A percentile compares a stretch with the other conserved stretches of the same genome.
Evolutionary conservation across 2,113 vertebrate genomes (phyloP).

Genomic region (Pholis gunnellus): DNA sequence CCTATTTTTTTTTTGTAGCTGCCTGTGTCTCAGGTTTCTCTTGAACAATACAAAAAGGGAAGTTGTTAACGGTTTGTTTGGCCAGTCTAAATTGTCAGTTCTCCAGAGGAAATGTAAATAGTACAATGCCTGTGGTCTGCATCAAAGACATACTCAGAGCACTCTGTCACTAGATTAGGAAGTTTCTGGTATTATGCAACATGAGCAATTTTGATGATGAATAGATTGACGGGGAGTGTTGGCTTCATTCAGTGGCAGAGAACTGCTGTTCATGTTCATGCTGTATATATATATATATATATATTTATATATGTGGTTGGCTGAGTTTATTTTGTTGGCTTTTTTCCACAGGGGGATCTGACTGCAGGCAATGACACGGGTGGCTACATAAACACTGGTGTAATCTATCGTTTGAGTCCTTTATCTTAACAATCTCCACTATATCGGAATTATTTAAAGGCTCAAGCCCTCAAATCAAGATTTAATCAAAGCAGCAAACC

Average conservation of each 20-base stretch:
- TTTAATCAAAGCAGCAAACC: slow-evolving; percentile 53
- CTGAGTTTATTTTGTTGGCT: background rate
- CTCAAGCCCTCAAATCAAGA: slow-evolving; percentile 23
- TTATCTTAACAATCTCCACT: slow-evolving; percentile 21
- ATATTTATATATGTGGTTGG: background rate
- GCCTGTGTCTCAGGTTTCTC: background rate
- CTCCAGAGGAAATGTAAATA: background rate
- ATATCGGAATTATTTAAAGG: slow-evolving; percentile 13
- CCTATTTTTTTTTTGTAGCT: background rate
- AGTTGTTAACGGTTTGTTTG: background rate
- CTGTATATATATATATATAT: background rate
- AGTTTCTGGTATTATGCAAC: background rate
- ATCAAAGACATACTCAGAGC: too few relatives aligned
- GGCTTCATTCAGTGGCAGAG: background rate
- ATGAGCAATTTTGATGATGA: background rate
- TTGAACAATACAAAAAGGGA: background rate
- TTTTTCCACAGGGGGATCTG: background rate
- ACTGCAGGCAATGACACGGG: background rate
- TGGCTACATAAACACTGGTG: background rate
- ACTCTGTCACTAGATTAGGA: background rate
- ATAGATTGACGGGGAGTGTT: accelerated
- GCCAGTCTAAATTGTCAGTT: background rate
- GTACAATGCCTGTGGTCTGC: background rate
- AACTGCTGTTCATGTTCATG: background rate
- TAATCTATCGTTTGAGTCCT: background rate